Evolutionary conservation across 1,140 invertebrate species (phyloP).

Genomic region (Saccostrea cuccullata): DNA sequence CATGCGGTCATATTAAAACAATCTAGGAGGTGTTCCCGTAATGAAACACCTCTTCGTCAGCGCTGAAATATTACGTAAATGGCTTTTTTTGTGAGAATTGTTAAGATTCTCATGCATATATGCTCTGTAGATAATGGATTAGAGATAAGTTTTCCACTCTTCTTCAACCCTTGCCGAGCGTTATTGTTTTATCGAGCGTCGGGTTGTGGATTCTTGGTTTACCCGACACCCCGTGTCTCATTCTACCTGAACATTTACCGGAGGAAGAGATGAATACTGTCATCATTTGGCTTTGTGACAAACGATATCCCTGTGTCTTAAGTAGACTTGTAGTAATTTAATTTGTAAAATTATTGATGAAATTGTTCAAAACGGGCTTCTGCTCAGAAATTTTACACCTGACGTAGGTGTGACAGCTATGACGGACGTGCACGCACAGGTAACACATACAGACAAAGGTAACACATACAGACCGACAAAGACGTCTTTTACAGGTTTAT

Average conservation of each 20-base stretch:
- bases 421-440: not conserved
- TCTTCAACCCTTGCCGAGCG: not conserved
- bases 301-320: not conserved
- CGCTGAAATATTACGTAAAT: conserved; percentile 6
- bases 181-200: not conserved
- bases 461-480: not conserved
- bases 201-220: not conserved
- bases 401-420: not conserved
- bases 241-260: not conserved
- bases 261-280: not conserved
- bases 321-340: not conserved
- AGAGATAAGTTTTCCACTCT: not conserved
- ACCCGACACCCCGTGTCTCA: not conserved
- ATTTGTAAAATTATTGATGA: conserved; percentile 26
- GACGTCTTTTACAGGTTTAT: too few species aligned
- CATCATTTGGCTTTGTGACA: not conserved
- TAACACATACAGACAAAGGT: not conserved
- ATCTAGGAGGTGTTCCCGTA: not conserved
- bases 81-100: not conserved
- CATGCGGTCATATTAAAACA: not conserved
- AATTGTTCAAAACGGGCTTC: not conserved
- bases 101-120: not conserved
- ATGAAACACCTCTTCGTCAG: not conserved
- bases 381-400: not conserved
- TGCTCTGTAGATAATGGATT: not conserved